Conservation (phyloP, 1,140 invertebrate genomes). For the Thaumatotibia leucotreta region DNA sequence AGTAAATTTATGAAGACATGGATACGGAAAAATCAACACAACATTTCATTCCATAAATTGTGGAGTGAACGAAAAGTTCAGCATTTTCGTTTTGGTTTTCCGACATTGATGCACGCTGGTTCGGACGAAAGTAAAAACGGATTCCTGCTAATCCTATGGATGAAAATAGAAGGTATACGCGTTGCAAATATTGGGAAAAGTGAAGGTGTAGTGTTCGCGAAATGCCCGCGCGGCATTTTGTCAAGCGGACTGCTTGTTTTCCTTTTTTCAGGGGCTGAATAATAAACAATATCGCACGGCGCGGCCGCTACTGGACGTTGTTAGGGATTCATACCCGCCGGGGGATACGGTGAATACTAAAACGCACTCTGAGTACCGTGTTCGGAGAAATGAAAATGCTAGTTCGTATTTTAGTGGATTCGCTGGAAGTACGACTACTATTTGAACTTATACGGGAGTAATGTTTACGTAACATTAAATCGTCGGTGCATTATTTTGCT, state of each 20-base stretch:
- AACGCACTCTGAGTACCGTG: neutral
- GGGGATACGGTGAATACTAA: neutral
- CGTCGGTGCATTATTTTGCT: neutral
- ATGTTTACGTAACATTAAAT: neutral
- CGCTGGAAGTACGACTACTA: neutral
- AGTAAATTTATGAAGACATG: constrained; percentile 8
- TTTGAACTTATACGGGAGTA: neutral
- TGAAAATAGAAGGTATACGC: neutral
- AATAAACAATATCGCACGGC: constrained; percentile 7
- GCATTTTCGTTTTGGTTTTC: neutral
- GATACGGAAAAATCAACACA: neutral
- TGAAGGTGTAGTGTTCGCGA: neutral
- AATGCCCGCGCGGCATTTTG: neutral
- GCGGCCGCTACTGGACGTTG: neutral
- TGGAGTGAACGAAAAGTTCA: neutral
- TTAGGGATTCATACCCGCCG: neutral
- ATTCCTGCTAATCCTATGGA: neutral
- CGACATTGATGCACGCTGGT: neutral
- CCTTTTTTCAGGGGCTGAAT: neutral
- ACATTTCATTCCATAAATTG: neutral
- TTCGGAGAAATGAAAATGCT: neutral
- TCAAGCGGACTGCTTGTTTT: neutral
- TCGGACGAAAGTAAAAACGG: neutral
- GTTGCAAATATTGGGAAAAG: constrained; percentile 6
- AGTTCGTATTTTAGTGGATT: neutral